Percentiles rank a stretch among this genome's conserved stretches.
phyloP scores from a whole-genome alignment of 2,888 invertebrate genomes.

The Tuta absoluta region DNA sequence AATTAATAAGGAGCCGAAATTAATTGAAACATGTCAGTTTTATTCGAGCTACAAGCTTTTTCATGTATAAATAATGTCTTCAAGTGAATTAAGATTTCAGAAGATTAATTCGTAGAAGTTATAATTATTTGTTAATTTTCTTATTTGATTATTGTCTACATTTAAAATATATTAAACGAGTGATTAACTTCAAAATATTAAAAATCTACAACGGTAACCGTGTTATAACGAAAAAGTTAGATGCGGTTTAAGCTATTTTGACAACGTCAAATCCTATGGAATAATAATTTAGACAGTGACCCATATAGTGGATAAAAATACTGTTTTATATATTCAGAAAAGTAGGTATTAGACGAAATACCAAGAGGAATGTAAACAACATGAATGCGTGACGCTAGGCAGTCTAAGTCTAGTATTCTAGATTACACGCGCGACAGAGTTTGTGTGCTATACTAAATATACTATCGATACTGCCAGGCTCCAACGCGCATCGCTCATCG shows the following conservation, averaged over 20 bases:
- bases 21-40: constrained; percentile 9
- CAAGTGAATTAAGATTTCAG: not conserved
- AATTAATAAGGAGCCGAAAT: constrained; percentile 12
- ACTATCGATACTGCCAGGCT: constrained; percentile 50
- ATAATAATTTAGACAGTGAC: too few species aligned
- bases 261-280: too few species aligned
- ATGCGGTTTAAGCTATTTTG: too few species aligned
- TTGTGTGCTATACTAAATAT: constrained; percentile 42
- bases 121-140: not conserved
- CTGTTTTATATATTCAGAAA: too few species aligned
- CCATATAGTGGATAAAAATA: too few species aligned
- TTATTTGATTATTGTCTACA: too few species aligned
- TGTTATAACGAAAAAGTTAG: too few species aligned
- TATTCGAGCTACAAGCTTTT: not conserved
- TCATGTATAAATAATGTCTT: not conserved
- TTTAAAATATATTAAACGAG: too few species aligned
- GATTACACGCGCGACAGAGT: constrained; percentile 57
- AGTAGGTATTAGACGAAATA: too few species aligned
- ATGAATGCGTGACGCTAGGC: constrained; percentile 66
- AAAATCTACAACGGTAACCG: too few species aligned
- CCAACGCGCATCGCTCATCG: constrained; percentile 49
- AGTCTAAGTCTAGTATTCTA: constrained; percentile 53
- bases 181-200: too few species aligned
- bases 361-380: constrained; percentile 34
- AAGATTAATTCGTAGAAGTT: not conserved